Base-by-base conservation (phyloP, 2,888 invertebrate species). In the Notodonta dromedarius region DNA sequence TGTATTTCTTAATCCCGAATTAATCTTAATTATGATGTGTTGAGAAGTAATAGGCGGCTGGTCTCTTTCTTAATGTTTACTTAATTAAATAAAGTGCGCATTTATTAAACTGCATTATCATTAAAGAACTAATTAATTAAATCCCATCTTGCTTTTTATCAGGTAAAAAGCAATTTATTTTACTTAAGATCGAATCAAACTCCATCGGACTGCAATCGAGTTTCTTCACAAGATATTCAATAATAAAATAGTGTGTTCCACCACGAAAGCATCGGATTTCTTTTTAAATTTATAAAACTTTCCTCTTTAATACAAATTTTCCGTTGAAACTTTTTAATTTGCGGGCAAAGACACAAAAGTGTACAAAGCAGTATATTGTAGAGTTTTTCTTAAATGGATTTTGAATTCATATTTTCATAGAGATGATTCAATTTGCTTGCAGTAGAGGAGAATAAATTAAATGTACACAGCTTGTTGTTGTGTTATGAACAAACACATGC, bases 371-470 rank as follows among this genome's bases (percentile, higher is more conserved):
- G 64, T 71, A 56, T 71, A 70, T 66, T 72, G 66, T 67, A 59
- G 14, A 75, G 76, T 68, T 76, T 39, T 77, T 69, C 60, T 63
- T 75, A 70, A 80, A 78, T 76, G 68, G 59, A 71, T 71, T 79
- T 64, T 66, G 65, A 74, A 77, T 71, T 81, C 67, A 76, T 74
- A 81, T 82, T 80, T 79, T 76, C 71, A 62, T 65, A 70, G 66
- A 69, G 67, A 46, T 71, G 63, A 79, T 78, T 78, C 67, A 82
- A 81, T 82, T 79, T 79, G 53, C 63, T 72, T 65, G 70, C 66
- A 76, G 74, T 66, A 61, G 57, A 66, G 62, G 67, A 66, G 70
- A 73, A 74, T 74, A 71, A 70, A 72, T 74, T 73, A 62, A 67
- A 63, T 39, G 56, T 59, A 69, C 59, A 60, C 58, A 61, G 40